Evolutionary conservation across 2,113 vertebrate species (phyloP), one percentile per base, ranked within the genome.

Genomic region (Cryptoleucopteryx plumbea): DNA sequence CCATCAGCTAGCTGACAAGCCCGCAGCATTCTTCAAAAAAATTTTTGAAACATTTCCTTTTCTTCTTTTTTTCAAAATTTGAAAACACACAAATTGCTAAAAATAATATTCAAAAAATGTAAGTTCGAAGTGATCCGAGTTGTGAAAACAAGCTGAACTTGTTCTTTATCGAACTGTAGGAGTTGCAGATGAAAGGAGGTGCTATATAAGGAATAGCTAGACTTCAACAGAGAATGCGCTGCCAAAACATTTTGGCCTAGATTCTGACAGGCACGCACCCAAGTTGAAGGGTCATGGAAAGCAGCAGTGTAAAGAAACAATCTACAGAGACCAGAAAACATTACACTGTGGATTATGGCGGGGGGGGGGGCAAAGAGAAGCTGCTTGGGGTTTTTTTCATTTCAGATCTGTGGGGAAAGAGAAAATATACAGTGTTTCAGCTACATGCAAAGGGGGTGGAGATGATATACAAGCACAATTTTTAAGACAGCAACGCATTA

Each of bases 221-320:
- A 95, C 94, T 97, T 95, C 84, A 91, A 93, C 95, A 80, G 90
- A 86, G 94, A 89, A 77, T 7, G 4, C 16, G 6, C 93, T 97
- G 97, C 95, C 96, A 97, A 95, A 96, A 93, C 84, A 80, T 97
- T 97, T 95, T 97, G 95, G 94, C 97, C 96, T 94, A 95, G 93
- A 95, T 93, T 95, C 94, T 93, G 94, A 97, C 95, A 97, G 93
- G 91, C 94, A 96, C 18, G 63, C 92, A 96, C 94, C 94, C 96
- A 97, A 97, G 96, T 93, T 84, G 93, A 97, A 94, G 94, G 96
- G 95, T 94, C 96, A 97, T 16, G 86, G 91, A 95, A 93, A 95
- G 95, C 91, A 79, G 88, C n/a, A 56, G 91, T 84, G 91, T 96
- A 95, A 89, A 94, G 95, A 91, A 97, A 97, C 77, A 75, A 71